phyloP scores from a whole-genome alignment of 2,888 invertebrate species.

The Gonocerus acuteangulatus region DNA sequence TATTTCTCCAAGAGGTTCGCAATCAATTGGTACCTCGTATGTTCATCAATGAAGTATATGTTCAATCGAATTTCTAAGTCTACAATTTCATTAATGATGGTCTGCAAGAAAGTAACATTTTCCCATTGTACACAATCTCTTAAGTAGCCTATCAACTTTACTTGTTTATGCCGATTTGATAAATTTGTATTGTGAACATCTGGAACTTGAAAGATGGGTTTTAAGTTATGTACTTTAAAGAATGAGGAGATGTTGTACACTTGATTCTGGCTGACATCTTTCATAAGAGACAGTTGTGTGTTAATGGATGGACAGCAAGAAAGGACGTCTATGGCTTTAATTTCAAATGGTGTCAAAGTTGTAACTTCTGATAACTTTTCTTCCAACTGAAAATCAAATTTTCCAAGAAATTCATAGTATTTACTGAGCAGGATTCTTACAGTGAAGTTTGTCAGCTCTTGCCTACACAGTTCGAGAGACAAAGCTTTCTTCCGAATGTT shows the following conservation, averaged over 20 bases:
- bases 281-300: constrained; percentile 2
- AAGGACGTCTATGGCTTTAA: constrained; percentile 12
- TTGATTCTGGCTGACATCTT: neutral
- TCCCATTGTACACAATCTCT: constrained; percentile 24
- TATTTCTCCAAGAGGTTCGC: constrained; percentile 9
- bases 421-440: constrained; percentile 4
- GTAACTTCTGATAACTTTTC: neutral
- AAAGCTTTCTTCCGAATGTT: neutral
- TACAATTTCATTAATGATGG: constrained; percentile 1
- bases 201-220: constrained; percentile 20
- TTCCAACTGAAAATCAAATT: constrained; percentile 2
- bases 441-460: constrained; percentile 2
- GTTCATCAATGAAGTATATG: neutral
- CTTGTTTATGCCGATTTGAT: neutral
- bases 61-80: constrained; percentile 10
- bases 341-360: constrained; percentile 5
- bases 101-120: constrained; percentile 14
- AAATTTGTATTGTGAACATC: constrained; percentile 18
- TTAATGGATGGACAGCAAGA: constrained; percentile 15
- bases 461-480: neutral
- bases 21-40: neutral
- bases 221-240: constrained; percentile 10
- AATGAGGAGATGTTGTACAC: constrained; percentile 4
- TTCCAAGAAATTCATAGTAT: constrained; percentile 7
- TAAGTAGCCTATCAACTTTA: constrained; percentile 2